phyloP scores from a whole-genome alignment of 2,888 invertebrate species.

The Lottia scabra region DNA sequence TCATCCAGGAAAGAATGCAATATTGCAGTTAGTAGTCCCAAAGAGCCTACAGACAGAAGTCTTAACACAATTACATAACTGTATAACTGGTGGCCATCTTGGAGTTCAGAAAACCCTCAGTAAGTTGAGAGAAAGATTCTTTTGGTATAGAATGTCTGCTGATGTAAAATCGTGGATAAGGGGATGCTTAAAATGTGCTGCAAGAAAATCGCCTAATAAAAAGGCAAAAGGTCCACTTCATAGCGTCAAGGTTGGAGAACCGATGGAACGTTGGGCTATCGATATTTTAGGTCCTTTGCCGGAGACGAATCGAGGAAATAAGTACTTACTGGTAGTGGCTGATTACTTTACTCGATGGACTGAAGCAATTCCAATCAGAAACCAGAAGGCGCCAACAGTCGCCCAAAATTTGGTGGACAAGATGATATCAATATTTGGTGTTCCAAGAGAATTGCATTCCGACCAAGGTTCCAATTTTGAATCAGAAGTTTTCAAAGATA shows the following conservation, averaged over 20 bases:
- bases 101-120: background rate
- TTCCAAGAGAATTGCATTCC: background rate
- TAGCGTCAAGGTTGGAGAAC: background rate
- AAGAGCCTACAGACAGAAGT: background rate
- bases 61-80: background rate
- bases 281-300: conserved; percentile 9
- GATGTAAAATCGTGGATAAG: background rate
- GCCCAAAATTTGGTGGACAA: background rate
- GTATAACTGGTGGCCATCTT: background rate
- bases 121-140: background rate
- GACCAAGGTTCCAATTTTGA: conserved; percentile 7
- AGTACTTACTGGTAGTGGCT: too few relatives aligned
- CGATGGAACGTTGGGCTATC: conserved; percentile 8
- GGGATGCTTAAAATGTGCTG: background rate
- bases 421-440: background rate
- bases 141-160: background rate
- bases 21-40: background rate
- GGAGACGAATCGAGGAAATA: conserved; percentile 1
- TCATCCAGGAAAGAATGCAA: background rate
- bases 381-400: background rate
- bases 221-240: background rate
- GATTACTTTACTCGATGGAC: background rate
- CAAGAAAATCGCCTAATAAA: background rate
- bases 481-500: too few relatives aligned
- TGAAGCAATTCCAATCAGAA: background rate